Evolutionary conservation across 2,797 vertebrate genomes (phyloP).

Genomic region (Otus scops): DNA sequence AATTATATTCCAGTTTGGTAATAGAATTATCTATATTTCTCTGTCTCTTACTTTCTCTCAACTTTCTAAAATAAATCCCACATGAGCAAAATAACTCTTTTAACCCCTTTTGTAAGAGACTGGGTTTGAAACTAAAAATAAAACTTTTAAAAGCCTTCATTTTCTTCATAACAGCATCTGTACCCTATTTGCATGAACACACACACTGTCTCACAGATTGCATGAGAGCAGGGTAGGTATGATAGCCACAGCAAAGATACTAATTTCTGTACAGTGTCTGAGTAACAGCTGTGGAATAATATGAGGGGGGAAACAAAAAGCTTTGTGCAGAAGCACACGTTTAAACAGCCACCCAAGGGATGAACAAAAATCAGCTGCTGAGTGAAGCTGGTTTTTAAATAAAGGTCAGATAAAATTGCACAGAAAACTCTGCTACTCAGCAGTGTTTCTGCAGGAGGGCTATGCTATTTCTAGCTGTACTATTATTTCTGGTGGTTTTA

Average conservation of each 20-base stretch:
- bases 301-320: background rate
- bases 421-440: background rate
- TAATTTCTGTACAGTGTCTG: background rate
- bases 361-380: constrained; percentile 15
- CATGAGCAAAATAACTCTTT: background rate
- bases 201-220: background rate
- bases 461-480: background rate
- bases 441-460: background rate
- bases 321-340: background rate
- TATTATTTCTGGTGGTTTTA: background rate
- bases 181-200: background rate
- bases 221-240: background rate
- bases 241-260: background rate
- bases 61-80: background rate
- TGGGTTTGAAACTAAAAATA: background rate
- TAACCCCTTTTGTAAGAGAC: background rate
- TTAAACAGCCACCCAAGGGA: constrained; percentile 16
- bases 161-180: background rate
- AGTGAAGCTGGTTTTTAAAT: background rate
- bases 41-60: background rate
- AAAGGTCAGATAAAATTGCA: constrained; percentile 41
- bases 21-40: background rate
- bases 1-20: background rate
- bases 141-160: background rate
- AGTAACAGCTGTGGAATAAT: background rate